Base-by-base conservation (phyloP, 2,888 invertebrate species). In the Euplexia lucipara region DNA sequence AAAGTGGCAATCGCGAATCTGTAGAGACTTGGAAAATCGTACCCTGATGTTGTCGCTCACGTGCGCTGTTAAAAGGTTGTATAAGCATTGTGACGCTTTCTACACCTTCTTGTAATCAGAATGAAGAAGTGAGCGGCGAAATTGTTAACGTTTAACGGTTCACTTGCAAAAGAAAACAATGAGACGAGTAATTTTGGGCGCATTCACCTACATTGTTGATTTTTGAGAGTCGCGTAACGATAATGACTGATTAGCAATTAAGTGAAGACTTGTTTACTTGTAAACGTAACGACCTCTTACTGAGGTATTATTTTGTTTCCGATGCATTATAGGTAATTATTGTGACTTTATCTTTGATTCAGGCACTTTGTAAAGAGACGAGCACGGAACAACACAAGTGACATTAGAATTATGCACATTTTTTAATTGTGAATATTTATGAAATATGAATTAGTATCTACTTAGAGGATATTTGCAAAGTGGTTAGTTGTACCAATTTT, bases 111-210 rank as follows among this genome's bases (percentile, higher is more conserved):
- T 88, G 86, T 88, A 87, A 90, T 88, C 91, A 88, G 88, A 92
- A 90, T 92, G 88, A 91, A 91, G 90, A 91, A 91, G 90, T 92
- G 92, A 93, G 80, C 88, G 92, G 93, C 92, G 93, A 93, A 92
- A 92, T 93, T 92, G 88, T 86, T 87, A 89, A 86, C 81, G 85
- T 85, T 86, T 91, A 90, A 90, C 90, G 90, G 90, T 90, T 83
- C 69, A 79, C 70, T 86, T 82, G 83, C 85, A 88, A 89, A 91
- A 88, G 82, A 82, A 88, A 88, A 86, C 85, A 90, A 90, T 87
- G 83, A 88, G 87, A 84, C 66, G 68, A 83, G 72, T 84, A 83
- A 73, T 71, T 73, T 77, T 80, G 66, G 73, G 70, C 69, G 76
- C 69, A 76, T 74, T 79, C 62, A 65, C 77, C 78, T 57, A 73